Base-by-base conservation (phyloP, 1,140 invertebrate species). In the Temnothorax nylanderi region DNA sequence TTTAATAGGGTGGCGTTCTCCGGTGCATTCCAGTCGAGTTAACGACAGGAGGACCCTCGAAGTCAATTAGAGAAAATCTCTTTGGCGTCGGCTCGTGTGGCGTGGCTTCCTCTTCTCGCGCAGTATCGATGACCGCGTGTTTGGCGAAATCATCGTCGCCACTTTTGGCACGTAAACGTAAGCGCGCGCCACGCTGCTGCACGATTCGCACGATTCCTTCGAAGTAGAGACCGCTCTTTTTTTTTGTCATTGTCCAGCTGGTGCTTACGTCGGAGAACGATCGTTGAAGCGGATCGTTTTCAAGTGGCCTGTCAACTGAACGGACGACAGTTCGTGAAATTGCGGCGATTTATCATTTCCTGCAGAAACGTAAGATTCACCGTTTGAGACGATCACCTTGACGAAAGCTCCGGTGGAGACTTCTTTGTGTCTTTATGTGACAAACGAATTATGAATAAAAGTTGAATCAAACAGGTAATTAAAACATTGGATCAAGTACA, bases 21-120 rank as follows among this genome's bases (percentile, higher is more conserved):
- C 49, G 84, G 44, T 77, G 58, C 69, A 78, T 75, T 67, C 88
- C 75, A 64, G 60, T 75, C 72, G 81, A 74, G 64, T 76, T 81
- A 78, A 71, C 77, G 77, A 44, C 69, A 32, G 32, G 89, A 81
- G 80, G 60, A 77, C 69, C 64, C 89, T 90, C 62, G 44, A 81
- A 86, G 82, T 90, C 89, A 90, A 90, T 90, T 90, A 90, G 87
- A 81, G 88, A 76, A 77, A 90, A 88, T 90, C 86, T 88, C 86
- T 82, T 87, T 75, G 82, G 82, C 62, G 76, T 80, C 85, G 26
- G 26, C 26, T 26, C 1, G 60, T 56, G 49, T 13, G 32, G 62
- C 32, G 34, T 26, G 34, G 65, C 37, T 85, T 89, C 26, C 67
- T 72, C 67, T 51, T 18, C 37, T 21, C 80, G 13, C n/a, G 47